These are phyloP conservation scores for Oryctes rhinoceros DNA, from an alignment of 1,140 invertebrate genomes.

Conservation along the genomic window DNA sequence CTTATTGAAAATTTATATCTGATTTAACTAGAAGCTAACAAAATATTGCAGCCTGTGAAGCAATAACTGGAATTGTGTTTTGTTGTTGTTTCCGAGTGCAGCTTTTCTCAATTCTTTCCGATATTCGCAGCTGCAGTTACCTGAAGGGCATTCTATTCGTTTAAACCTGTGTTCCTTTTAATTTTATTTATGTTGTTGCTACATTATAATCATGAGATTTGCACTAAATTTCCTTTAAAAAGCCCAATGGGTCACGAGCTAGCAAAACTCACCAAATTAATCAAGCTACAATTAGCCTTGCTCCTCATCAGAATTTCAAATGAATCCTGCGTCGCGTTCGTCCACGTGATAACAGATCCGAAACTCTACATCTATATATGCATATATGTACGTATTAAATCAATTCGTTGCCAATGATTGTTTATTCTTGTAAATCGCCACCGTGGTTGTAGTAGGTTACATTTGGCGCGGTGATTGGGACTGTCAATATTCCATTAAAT, in stretches of 20 bases:
- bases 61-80: no score
- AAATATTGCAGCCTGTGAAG: no score
- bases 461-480: background rate
- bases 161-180: no score
- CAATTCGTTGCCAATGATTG: constrained; percentile 2
- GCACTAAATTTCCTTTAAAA: background rate
- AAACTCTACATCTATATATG: background rate
- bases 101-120: no score
- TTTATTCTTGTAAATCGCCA: background rate
- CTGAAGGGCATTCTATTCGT: no score
- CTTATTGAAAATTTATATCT: no score
- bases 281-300: background rate
- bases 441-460: background rate
- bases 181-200: no score
- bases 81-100: no score
- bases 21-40: no score
- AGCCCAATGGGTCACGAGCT: background rate
- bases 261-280: background rate
- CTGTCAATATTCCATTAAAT: background rate
- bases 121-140: no score
- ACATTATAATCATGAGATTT: no score
- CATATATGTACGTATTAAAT: background rate
- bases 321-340: background rate
- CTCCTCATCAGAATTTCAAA: background rate
- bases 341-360: background rate